A percentile compares a stretch with the other conserved stretches of the same genome.
Evolutionary conservation across 2,888 invertebrate genomes (phyloP).

Genomic region (Aphodius granarius): DNA sequence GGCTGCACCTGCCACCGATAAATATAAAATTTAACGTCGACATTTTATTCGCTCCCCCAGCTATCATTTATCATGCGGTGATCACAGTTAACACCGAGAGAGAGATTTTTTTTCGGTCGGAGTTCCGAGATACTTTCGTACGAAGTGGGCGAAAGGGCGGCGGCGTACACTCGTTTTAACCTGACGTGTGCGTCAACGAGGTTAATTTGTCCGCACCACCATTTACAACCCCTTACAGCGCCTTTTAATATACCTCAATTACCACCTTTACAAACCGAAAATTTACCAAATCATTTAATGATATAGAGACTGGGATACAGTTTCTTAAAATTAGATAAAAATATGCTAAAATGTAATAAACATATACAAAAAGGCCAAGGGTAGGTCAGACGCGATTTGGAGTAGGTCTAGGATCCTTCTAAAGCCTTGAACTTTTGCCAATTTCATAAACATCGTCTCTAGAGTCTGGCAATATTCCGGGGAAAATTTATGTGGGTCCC

Average conservation of each 20-base stretch:
- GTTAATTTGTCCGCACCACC: not conserved
- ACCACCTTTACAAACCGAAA: not conserved
- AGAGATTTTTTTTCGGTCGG: not conserved
- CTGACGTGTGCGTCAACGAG: not conserved
- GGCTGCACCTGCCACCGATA: too few species aligned
- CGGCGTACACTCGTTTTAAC: not conserved
- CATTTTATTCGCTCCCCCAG: too few species aligned
- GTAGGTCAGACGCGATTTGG: not conserved
- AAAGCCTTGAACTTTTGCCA: not conserved
- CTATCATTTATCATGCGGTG: too few species aligned
- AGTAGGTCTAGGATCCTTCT: not conserved
- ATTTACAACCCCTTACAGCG: not conserved
- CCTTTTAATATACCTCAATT: not conserved
- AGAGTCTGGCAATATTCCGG: not conserved
- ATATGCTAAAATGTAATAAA: too few species aligned
- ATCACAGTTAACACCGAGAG: too few species aligned
- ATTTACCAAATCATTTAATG: not conserved
- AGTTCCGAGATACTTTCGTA: not conserved
- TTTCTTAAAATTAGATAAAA: too few species aligned
- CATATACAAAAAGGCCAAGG: not conserved
- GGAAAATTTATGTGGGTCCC: not conserved
- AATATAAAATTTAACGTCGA: too few species aligned
- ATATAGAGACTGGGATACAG: too few species aligned
- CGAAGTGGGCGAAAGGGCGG: not conserved
- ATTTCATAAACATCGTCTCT: not conserved